Evolutionary conservation across 37 sponge, comb jelly and placozoan genomes (phyloP), one percentile per base, ranked within the genome.

Genomic region (Tethya wilhelma): DNA sequence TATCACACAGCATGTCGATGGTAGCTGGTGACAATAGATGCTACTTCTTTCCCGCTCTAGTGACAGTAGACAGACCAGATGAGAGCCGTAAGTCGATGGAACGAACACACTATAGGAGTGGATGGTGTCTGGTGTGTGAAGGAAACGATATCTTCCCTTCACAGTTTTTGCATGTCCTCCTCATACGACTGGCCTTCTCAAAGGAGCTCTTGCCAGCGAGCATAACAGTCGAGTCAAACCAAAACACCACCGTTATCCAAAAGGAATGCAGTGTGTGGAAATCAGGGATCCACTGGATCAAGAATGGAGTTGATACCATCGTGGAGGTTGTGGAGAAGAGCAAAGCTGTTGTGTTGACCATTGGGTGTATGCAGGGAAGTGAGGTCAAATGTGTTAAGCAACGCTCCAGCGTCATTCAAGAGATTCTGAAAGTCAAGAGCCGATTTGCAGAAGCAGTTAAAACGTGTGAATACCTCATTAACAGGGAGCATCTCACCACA

Each of bases 351-450:
- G 4, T 30, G 31, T 2, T 64, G 31, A 64, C 36, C 17, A 28
- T 64, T 2, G 3, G 34, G 2, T 64, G 34, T 7, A 2, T 32
- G 4, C 26, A 3, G 2, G 80, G 80, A 0, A 1, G 2, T 1
- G 80, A 80, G n/a, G 30, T 80, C n/a, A 42, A 80, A 4, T 80
- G 80, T 32, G 36, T 69, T 28, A 1, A 1, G 1, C 60, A 55
- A 1, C 5, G 80, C 14, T 45, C 71, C 0, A 39, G 32, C 23
- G 37, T 80, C 59, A 44, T 80, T 22, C 25, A 39, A 36, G 29
- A 33, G 14, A 80, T 80, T 41, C 20, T 80, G 0, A 71, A 68
- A 2, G 56, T 55, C 9, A 80, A 33, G 49, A 25, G n/a, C 17
- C 38, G 36, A 33, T 49, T 69, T 37, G 7, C 33, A 3, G 43